These are phyloP conservation scores for Ephydatia muelleri DNA, from an alignment of 37 sponge, comb jelly and placozoan species.

Conservation along the genomic window DNA sequence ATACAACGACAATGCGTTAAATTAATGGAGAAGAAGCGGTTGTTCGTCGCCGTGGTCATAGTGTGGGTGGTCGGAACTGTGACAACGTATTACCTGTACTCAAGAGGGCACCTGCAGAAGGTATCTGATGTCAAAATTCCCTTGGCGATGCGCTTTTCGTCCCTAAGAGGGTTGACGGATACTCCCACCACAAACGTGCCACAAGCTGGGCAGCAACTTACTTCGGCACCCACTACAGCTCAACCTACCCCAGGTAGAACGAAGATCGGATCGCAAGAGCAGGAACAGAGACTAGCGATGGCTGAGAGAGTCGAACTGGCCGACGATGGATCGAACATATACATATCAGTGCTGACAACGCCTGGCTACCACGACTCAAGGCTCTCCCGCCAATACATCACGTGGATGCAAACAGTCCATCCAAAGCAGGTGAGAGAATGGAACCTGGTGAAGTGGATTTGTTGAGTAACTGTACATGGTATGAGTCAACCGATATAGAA, in stretches of 20 bases:
- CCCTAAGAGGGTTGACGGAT: neutral
- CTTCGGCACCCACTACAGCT: neutral
- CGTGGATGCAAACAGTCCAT: slow-evolving; percentile 7
- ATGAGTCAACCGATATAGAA: too few species aligned
- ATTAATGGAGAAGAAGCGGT: neutral
- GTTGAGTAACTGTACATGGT: too few species aligned
- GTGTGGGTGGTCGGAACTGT: neutral
- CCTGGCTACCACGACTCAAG: neutral
- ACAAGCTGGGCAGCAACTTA: neutral
- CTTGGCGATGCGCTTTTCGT: neutral
- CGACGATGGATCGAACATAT: neutral
- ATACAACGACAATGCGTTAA: too few species aligned
- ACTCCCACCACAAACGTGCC: neutral
- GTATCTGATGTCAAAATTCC: neutral
- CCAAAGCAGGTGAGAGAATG: slow-evolving; percentile 12
- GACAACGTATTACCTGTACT: neutral
- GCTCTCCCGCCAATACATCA: neutral
- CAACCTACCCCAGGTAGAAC: neutral
- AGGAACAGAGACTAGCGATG: neutral
- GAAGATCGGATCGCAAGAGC: neutral
- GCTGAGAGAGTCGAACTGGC: neutral
- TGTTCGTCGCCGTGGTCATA: neutral
- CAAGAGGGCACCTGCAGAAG: neutral
- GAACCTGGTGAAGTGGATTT: too few species aligned
- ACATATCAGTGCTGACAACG: neutral